phyloP scores from a whole-genome alignment of 2,888 invertebrate genomes.

The Nomada fabriciana region DNA sequence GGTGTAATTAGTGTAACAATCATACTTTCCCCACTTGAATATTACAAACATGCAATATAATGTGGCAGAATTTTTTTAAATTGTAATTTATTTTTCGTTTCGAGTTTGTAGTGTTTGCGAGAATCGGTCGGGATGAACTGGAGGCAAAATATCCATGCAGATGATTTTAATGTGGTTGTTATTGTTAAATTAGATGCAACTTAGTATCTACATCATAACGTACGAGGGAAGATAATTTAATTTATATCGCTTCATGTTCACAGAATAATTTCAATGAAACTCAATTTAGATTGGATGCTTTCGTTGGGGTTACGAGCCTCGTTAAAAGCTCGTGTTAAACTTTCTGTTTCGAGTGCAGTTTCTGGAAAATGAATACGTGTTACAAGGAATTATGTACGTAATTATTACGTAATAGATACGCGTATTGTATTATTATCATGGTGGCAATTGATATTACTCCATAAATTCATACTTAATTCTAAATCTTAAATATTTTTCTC shows the following conservation, averaged over 20 bases:
- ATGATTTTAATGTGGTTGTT: background rate
- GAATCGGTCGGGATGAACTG: no score
- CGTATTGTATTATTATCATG: background rate
- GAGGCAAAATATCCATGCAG: background rate
- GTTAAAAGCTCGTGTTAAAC: background rate
- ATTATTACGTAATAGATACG: background rate
- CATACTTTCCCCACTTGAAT: background rate
- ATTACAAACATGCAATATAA: no score
- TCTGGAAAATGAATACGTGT: background rate
- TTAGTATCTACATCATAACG: background rate
- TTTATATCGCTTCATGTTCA: background rate
- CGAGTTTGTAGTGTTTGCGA: no score
- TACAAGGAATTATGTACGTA: background rate
- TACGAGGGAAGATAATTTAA: background rate
- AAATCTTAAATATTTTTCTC: no score
- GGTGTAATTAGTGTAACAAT: background rate
- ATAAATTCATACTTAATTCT: no score
- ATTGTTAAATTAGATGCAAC: background rate
- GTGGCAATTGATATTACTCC: background rate
- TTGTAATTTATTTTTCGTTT: no score
- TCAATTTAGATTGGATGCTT: slow-evolving; percentile 6
- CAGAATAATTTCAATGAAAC: slow-evolving; percentile 1
- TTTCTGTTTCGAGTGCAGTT: background rate
- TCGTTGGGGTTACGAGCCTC: background rate
- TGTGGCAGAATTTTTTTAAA: no score